Evolutionary conservation across 1,140 invertebrate genomes (phyloP).

Genomic region (Leptopilina boulardi): DNA sequence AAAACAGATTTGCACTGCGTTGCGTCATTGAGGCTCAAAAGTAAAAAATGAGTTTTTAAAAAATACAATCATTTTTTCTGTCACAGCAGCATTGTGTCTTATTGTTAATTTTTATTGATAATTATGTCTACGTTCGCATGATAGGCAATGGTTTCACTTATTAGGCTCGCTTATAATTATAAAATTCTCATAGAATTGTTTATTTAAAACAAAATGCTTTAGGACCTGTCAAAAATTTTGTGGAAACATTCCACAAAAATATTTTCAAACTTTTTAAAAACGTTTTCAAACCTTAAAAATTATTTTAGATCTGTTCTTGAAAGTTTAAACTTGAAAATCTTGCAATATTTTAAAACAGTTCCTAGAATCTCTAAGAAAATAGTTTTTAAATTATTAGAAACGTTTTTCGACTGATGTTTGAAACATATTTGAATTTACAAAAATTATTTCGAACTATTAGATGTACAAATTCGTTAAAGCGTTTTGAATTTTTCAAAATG

Average conservation of each 20-base stretch:
- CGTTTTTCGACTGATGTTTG: too few relatives aligned
- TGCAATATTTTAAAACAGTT: too few relatives aligned
- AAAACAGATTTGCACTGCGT: slow-evolving; percentile 45
- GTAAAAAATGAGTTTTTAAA: slow-evolving; percentile 55
- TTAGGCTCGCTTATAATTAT: slow-evolving; percentile 33
- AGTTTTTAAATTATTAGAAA: too few relatives aligned
- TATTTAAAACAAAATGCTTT: slow-evolving; percentile 27
- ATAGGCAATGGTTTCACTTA: slow-evolving; percentile 51
- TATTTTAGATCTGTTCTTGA: too few relatives aligned
- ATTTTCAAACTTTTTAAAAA: neutral
- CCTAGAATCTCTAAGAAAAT: too few relatives aligned
- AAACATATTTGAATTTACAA: too few relatives aligned
- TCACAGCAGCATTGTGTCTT: slow-evolving; percentile 55
- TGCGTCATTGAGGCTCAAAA: slow-evolving; percentile 49
- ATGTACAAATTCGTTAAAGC: too few relatives aligned
- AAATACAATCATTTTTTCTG: slow-evolving; percentile 55
- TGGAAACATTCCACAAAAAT: neutral
- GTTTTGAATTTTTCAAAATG: too few relatives aligned
- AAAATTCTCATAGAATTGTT: slow-evolving; percentile 34
- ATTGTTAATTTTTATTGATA: slow-evolving; percentile 9
- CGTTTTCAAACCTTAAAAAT: too few relatives aligned
- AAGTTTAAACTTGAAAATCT: too few relatives aligned
- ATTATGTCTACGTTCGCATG: slow-evolving; percentile 7
- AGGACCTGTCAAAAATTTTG: neutral
- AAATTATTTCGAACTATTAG: too few relatives aligned